Evolutionary conservation across 2,797 vertebrate genomes (phyloP).

Genomic region (Lagodon rhomboides): DNA sequence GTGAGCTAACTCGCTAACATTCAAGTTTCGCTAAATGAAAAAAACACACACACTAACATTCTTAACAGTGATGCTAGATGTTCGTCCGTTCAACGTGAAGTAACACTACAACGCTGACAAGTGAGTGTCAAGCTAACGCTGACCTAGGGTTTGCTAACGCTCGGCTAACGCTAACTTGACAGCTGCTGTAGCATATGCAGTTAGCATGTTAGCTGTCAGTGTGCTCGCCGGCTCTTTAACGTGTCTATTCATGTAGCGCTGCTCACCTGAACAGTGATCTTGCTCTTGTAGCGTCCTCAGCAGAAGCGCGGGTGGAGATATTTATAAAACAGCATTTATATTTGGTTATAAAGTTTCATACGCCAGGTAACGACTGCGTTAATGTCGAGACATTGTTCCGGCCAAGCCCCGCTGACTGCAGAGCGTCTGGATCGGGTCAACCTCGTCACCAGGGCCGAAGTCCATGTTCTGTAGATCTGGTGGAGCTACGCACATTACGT

Average conservation of each 20-base stretch:
- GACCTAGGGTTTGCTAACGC: too few relatives aligned
- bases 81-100: background rate
- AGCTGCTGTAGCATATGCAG: conserved; percentile 17
- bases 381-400: background rate
- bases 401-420: conserved; percentile 36
- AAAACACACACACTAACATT: background rate
- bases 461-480: conserved; percentile 12
- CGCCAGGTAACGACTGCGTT: background rate
- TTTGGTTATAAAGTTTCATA: conserved; percentile 25
- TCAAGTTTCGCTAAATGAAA: background rate
- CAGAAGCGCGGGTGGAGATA: conserved; percentile 11
- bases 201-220: conserved; percentile 38
- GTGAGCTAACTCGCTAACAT: conserved; percentile 1
- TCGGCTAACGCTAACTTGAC: conserved; percentile 6
- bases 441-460: fast-evolving
- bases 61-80: fast-evolving
- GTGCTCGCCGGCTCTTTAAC: background rate
- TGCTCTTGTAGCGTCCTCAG: conserved; percentile 18
- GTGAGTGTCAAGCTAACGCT: conserved; percentile 1
- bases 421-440: conserved; percentile 12
- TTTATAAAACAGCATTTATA: conserved; percentile 31
- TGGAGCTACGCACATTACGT: background rate
- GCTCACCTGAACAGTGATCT: conserved; percentile 68
- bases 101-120: background rate
- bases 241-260: background rate